Conservation (phyloP, 2,797 vertebrate genomes). For the Chaetophractus vellerosus region DNA sequence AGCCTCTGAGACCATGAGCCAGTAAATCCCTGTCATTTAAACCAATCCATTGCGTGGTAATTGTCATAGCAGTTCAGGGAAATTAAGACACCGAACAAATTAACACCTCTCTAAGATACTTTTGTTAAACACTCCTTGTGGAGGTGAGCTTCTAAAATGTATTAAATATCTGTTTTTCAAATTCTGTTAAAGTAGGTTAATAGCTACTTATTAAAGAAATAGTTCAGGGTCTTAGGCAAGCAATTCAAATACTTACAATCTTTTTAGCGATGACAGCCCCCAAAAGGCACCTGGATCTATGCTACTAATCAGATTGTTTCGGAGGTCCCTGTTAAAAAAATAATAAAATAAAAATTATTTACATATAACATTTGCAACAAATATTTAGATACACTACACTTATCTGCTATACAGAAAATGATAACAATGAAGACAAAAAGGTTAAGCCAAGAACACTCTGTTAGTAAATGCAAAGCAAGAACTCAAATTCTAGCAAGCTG, state of each 20-base stretch:
- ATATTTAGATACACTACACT: not conserved
- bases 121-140: not conserved
- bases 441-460: not conserved
- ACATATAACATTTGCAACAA: not conserved
- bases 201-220: not conserved
- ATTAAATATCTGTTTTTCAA: not conserved
- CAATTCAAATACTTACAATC: constrained; percentile 94
- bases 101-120: not conserved
- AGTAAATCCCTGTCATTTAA: too few species aligned
- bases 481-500: not conserved
- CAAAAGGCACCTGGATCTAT: constrained; percentile 97
- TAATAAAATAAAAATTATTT: constrained; percentile 71
- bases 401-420: not conserved
- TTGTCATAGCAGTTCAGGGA: not conserved
- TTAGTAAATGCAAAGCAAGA: not conserved
- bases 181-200: not conserved
- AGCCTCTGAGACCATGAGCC: too few species aligned
- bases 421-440: not conserved
- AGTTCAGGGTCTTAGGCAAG: constrained; percentile 43
- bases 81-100: not conserved
- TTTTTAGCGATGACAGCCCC: constrained; percentile 95
- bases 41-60: too few species aligned
- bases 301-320: constrained; percentile 96
- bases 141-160: not conserved
- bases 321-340: constrained; percentile 93